phyloP scores from a whole-genome alignment of 2,113 vertebrate genomes.

The Bungarus multicinctus region DNA sequence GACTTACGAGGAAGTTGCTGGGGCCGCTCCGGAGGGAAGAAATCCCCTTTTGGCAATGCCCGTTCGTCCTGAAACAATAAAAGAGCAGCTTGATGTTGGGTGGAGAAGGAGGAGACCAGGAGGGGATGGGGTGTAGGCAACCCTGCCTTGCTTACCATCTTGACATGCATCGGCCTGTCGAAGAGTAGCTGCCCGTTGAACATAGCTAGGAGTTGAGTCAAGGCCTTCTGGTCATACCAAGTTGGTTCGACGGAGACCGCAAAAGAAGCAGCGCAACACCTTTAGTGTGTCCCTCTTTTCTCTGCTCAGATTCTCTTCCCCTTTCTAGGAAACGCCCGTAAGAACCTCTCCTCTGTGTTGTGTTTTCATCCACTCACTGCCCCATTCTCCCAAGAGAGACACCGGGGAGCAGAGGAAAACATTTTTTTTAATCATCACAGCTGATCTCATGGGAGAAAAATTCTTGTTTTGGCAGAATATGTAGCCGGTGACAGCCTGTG shows the following conservation, averaged over 20 bases:
- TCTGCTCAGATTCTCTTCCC: neutral
- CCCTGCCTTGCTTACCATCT: conserved; percentile 81
- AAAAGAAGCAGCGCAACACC: neutral
- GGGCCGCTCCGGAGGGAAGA: conserved; percentile 86
- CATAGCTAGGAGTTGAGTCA: conserved; percentile 83
- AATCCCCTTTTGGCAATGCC: conserved; percentile 92
- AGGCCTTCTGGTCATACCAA: conserved; percentile 60
- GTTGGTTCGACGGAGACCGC: rapidly evolving
- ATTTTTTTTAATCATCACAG: neutral
- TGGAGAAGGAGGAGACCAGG: rapidly evolving
- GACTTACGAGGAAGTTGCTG: conserved; percentile 92
- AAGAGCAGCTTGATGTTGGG: neutral
- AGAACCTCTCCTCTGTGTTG: neutral
- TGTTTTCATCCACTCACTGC: neutral
- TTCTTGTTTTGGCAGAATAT: neutral
- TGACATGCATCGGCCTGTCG: conserved; percentile 96
- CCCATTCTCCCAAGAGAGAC: neutral
- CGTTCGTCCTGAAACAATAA: conserved; percentile 83
- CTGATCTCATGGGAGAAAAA: neutral
- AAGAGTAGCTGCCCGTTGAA: conserved; percentile 95
- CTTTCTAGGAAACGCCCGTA: neutral
- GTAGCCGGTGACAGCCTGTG: too few relatives aligned
- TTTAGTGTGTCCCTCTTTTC: neutral
- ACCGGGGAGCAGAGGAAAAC: neutral
- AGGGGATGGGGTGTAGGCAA: rapidly evolving